phyloP scores from a whole-genome alignment of 2,113 vertebrate genomes.

The Mellivora capensis region DNA sequence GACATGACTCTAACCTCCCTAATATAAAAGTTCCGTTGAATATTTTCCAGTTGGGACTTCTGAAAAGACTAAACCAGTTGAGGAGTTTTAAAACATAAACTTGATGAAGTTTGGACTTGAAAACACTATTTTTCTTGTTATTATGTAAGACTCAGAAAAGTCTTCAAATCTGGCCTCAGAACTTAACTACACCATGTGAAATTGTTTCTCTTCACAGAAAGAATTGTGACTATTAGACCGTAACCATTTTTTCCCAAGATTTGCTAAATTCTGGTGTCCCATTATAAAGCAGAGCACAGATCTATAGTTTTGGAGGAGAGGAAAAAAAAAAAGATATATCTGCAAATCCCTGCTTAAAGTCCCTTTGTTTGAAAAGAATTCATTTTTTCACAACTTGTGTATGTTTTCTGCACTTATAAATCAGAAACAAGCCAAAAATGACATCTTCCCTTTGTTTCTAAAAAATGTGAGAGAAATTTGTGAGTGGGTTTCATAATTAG shows the following conservation, averaged over 20 bases:
- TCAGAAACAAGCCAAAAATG: neutral
- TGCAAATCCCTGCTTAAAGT: neutral
- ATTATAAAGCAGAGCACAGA: neutral
- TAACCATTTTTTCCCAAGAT: neutral
- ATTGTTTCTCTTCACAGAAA: conserved; percentile 27
- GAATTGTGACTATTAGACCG: neutral
- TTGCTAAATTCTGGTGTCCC: neutral
- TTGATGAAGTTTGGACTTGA: neutral
- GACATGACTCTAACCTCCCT: neutral
- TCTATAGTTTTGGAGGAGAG: neutral
- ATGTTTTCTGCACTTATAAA: neutral
- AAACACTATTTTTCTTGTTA: neutral
- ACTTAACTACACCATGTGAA: neutral
- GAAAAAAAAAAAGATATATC: neutral
- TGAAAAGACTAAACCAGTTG: neutral
- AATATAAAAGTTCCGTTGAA: neutral
- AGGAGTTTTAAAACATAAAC: neutral
- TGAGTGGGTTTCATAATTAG: neutral
- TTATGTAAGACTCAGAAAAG: neutral
- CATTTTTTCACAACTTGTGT: neutral
- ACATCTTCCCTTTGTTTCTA: neutral
- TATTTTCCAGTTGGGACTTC: neutral
- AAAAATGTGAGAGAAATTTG: neutral
- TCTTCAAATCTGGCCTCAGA: neutral
- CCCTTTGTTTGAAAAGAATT: neutral